Conservation (phyloP, 2,888 invertebrate species). For the Odontomyia ornata region DNA sequence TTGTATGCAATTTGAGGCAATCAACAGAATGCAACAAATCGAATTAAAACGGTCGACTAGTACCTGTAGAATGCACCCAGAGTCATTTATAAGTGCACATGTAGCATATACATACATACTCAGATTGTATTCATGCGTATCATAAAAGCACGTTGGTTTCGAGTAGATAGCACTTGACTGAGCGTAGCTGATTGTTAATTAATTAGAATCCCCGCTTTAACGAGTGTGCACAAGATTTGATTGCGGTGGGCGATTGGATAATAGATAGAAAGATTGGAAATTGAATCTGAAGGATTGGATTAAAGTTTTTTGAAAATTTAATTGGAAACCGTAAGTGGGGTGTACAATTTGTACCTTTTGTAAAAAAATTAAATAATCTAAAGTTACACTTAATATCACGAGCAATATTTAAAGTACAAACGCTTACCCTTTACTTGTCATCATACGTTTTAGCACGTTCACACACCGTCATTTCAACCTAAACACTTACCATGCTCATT, state of each 20-base stretch:
- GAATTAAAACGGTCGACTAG: constrained; percentile 15
- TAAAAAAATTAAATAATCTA: too few species aligned
- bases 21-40: constrained; percentile 5
- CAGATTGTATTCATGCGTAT: too few species aligned
- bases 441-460: too few species aligned
- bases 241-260: background rate
- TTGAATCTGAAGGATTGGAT: background rate
- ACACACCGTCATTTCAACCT: too few species aligned
- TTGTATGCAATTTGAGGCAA: constrained; percentile 13
- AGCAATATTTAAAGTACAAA: too few species aligned
- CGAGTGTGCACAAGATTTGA: background rate
- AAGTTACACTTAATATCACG: too few species aligned
- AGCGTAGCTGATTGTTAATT: constrained; percentile 27
- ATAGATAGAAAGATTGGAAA: background rate
- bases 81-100: background rate
- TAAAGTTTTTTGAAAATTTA: too few species aligned
- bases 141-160: background rate
- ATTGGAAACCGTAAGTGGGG: too few species aligned
- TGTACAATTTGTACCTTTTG: too few species aligned
- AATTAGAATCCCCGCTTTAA: constrained; percentile 27
- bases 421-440: too few species aligned
- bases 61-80: background rate
- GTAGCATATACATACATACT: background rate
- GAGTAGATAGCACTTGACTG: background rate
- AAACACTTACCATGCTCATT: too few species aligned